These are phyloP conservation scores for Salarias fasciatus DNA, from an alignment of 2,797 vertebrate species.

Conservation along the genomic window DNA sequence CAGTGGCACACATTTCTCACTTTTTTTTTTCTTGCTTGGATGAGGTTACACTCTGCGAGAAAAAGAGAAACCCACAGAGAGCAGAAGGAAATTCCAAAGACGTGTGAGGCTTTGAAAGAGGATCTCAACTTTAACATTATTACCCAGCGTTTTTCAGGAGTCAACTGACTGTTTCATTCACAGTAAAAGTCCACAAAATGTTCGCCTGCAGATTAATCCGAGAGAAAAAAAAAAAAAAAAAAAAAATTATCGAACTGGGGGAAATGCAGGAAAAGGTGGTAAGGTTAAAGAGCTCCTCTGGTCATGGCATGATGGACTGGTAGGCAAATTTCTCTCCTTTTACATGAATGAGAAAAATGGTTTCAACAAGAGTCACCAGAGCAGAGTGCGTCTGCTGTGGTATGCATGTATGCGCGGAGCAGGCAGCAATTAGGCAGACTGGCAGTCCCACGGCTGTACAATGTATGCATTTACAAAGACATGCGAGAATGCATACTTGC, in stretches of 20 bases:
- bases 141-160: constrained; percentile 18
- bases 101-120: constrained; percentile 28
- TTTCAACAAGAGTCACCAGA: constrained; percentile 62
- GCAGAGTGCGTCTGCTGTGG: constrained; percentile 55
- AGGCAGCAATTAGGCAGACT: constrained; percentile 71
- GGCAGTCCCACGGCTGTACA: constrained; percentile 53
- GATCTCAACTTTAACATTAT: constrained; percentile 47
- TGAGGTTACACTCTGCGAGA: constrained; percentile 34
- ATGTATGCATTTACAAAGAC: constrained; percentile 55
- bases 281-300: constrained; percentile 35
- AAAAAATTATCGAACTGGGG: constrained; percentile 1
- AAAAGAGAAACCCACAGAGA: constrained; percentile 31
- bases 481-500: constrained; percentile 42
- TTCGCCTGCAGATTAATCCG: constrained; percentile 26
- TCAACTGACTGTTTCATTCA: constrained; percentile 9
- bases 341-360: constrained; percentile 61
- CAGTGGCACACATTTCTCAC: constrained; percentile 26
- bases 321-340: constrained; percentile 43
- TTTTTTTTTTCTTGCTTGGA: constrained; percentile 11
- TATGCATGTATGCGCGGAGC: constrained; percentile 55
- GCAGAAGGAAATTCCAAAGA: constrained; percentile 36
- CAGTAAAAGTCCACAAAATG: constrained; percentile 12
- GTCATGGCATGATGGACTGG: constrained; percentile 55
- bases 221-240: constrained; percentile 32
- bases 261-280: constrained; percentile 14